Evolutionary conservation across 2,797 vertebrate genomes (phyloP), one percentile per base, ranked within the genome.

Genomic region (Salmo trutta): DNA sequence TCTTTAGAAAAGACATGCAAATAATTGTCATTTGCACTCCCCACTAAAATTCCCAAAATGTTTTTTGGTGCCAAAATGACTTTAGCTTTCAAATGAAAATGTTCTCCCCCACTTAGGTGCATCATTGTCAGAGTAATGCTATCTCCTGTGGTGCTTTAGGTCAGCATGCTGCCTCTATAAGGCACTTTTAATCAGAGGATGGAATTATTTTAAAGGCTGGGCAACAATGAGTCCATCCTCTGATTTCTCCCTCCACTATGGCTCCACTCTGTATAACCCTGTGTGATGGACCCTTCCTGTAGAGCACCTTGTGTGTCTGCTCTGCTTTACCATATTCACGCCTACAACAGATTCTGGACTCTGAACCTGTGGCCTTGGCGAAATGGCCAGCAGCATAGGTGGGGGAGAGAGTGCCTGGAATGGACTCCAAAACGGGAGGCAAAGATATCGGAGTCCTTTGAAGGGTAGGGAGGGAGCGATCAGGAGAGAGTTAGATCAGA

Each of bases 81-180:
- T 65, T 29, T 68, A 27, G 14, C 41, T n/a, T 29, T 14, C 16
- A 64, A 64, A 72, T 24, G 36, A 56, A 71, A 8, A 56, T 19
- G 53, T 16, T 17, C 53, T 56, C 66, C 7, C 47, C 27, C 47
- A 69, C 41, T 47, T 71, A 71, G 75, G 71, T 72, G 41, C 24
- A 77, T 78, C 27, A 54, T n/a, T 16, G 71, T 54, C 27, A 73
- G 71, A 56, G 15, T 73, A 54, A 54, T 16, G 53, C 53, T 19
- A 16, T 19, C 53, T 56, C 4, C 53, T 56, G 53, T 56, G 8
- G 53, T 56, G 16, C 5, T 56, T 56, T 56, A 19, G 53, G 53
- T 56, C 53, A 19, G 15, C 53, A 56, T 19, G 15, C 53, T 56
- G 53, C 53, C 41, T 41, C 41, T 41, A 41, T 41, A 41, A 10